Evolutionary conservation across 2,888 invertebrate species (phyloP), one percentile per base, ranked within the genome.

Genomic region (Camptogramma bilineatum): DNA sequence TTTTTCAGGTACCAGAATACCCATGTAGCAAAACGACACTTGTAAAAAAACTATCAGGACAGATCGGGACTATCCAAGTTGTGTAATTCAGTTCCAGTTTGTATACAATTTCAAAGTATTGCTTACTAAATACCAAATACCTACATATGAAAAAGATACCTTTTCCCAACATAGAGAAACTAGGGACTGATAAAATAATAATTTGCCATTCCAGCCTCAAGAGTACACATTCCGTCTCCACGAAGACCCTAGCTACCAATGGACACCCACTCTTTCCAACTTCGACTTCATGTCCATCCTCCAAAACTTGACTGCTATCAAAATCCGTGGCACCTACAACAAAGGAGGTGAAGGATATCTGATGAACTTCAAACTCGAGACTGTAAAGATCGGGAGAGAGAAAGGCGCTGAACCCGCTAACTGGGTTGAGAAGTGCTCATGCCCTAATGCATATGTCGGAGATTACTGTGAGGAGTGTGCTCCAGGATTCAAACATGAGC

Each of bases 401-500:
- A 90, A 89, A 52, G 92, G 92, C 0, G 87, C 90, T 0, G 94
- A 95, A 4, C 94, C 96, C 0, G 99, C 98, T 0, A 95, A 96
- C 50, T 99, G 99, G 99, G 96, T 99, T 21, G 99, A 99, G 85
- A 96, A 96, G 79, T 99, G 99, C 81, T 95, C 96, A 1, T 99
- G 99, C 80, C 97, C 97, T 0, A 94, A 94, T 77, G 97, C 95
- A 0, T 98, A 97, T 73, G 95, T 98, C 0, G 98, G 99, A 0
- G 98, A 99, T 86, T 99, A 97, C 85, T 99, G 99, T 81, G 99
- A 99, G 87, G 98, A 98, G 0, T 99, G 99, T 83, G 97, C 97
- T 0, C 97, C 99, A 0, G 99, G 99, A 0, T 99, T 95, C 84
- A 96, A 98, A 52, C 98, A 99, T 74, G 97, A 97, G 71, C 97